Evolutionary conservation across 2,888 invertebrate genomes (phyloP).

Genomic region (Aphidius colemani): DNA sequence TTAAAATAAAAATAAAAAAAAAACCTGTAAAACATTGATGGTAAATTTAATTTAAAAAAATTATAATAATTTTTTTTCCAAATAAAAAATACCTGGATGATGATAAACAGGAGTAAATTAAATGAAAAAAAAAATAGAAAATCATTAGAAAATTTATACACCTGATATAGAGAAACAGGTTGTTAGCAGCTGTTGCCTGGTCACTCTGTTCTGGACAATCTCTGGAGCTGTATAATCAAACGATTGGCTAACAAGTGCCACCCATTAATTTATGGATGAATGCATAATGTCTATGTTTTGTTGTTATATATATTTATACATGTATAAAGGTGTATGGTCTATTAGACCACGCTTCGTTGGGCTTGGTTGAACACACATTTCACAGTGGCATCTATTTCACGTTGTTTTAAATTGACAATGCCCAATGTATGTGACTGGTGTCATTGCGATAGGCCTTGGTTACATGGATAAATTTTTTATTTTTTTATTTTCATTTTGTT

Average conservation of each 20-base stretch:
- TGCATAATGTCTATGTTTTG: slow-evolving; percentile 28
- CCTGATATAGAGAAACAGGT: slow-evolving; percentile 28
- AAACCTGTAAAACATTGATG: no score
- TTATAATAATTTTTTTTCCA: no score
- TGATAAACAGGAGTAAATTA: no score
- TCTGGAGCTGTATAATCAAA: slow-evolving; percentile 23
- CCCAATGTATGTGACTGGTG: slow-evolving; percentile 17
- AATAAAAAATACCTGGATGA: not conserved
- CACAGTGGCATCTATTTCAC: no score
- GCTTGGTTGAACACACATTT: slow-evolving; percentile 32
- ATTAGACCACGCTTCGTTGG: slow-evolving; percentile 36
- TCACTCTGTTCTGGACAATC: slow-evolving; percentile 14
- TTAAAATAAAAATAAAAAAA: no score
- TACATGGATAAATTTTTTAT: slow-evolving; percentile 6
- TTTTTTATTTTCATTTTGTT: not conserved
- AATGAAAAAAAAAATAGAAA: no score
- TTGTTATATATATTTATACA: no score
- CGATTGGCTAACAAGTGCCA: slow-evolving; percentile 44
- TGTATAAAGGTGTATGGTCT: slow-evolving; percentile 30
- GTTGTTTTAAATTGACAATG: not conserved
- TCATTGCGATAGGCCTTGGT: slow-evolving; percentile 9
- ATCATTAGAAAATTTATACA: not conserved
- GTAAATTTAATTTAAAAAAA: no score
- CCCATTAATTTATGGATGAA: slow-evolving; percentile 42
- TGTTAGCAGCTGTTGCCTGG: slow-evolving; percentile 25